Base-by-base conservation (phyloP, 2,888 invertebrate genomes). In the Sphaerophoria taeniata region DNA sequence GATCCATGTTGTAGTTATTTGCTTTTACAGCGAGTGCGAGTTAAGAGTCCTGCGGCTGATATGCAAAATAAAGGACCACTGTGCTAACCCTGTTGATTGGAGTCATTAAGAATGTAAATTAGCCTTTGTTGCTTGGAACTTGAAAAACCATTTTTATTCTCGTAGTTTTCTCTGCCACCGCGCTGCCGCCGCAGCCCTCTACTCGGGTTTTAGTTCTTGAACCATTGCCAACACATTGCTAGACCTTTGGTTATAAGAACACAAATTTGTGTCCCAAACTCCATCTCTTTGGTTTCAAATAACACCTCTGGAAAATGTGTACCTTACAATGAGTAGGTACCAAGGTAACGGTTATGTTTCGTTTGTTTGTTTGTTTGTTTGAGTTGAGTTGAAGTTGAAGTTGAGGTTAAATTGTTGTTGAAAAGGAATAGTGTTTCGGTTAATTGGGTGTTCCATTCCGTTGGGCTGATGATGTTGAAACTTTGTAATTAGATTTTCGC, bases 31-130 rank as follows among this genome's bases (percentile, higher is more conserved):
- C 36, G 39, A 43, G 24, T 60, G 16, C 65, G 58, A 69, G 33
- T 24, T 12, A 36, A 51, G 55, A 55, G 56, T 56, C 76, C 76
- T 75, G 51, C 43, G 80, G 80, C 61, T 71, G 31, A 72, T 70
- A 81, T 85, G 76, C 80, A 85, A 81, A 85, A 81, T 77, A 85
- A 81, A 85, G 81, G 81, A 77, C 85, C 81, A 65, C 56, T 73
- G 81, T 80, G 81, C 69, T 76, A 81, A 63, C 79, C 76, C 80
- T 81, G 85, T 85, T 85, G 85, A 85, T 85, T 81, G 81, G 85
- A 73, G 69, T 85, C 85, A 85, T 85, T 85, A 85, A 81, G 85
- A 81, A 85, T 85, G 85, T 85, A 85, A 85, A 85, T 85, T 85
- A 85, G 81, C 75, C 76, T 84, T 80, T 72, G 84, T 80, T 84